These are phyloP conservation scores for Caenorhabditis sp. DNA, from an alignment of 2,888 invertebrate species.

Conservation along the genomic window DNA sequence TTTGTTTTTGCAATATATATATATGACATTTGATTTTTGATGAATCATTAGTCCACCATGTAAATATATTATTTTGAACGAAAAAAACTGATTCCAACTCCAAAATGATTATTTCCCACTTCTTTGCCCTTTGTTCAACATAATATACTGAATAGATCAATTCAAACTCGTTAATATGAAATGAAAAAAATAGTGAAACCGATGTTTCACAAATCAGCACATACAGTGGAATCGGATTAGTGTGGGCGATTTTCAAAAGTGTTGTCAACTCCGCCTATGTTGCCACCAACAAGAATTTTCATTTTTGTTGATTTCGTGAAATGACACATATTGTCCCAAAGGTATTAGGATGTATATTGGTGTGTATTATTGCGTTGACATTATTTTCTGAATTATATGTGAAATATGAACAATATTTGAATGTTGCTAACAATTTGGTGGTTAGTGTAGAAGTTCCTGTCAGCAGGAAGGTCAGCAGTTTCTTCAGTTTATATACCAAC, in stretches of 20 bases:
- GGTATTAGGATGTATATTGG: constrained; percentile 21
- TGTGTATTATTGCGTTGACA: constrained; percentile 11
- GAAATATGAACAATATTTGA: background rate
- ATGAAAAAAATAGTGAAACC: background rate
- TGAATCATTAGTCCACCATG: too few relatives aligned
- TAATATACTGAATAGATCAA: background rate
- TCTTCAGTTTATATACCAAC: constrained; percentile 32
- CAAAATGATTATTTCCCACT: too few relatives aligned
- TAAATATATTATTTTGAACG: too few relatives aligned
- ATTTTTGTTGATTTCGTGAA: background rate
- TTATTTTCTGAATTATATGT: constrained; percentile 14
- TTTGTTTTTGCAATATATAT: too few relatives aligned
- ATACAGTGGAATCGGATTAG: background rate
- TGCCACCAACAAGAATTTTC: background rate
- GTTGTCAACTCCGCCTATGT: background rate
- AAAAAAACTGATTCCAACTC: too few relatives aligned
- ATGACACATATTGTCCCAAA: constrained; percentile 19
- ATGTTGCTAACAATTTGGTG: background rate
- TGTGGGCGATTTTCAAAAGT: background rate
- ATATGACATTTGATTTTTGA: too few relatives aligned
- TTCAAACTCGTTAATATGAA: background rate
- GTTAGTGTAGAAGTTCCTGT: background rate
- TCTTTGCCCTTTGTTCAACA: too few relatives aligned
- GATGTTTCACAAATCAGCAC: background rate
- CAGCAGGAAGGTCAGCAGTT: constrained; percentile 9